Evolutionary conservation across 1,140 invertebrate species (phyloP).

Genomic region (Pemphigus obesinymphae): DNA sequence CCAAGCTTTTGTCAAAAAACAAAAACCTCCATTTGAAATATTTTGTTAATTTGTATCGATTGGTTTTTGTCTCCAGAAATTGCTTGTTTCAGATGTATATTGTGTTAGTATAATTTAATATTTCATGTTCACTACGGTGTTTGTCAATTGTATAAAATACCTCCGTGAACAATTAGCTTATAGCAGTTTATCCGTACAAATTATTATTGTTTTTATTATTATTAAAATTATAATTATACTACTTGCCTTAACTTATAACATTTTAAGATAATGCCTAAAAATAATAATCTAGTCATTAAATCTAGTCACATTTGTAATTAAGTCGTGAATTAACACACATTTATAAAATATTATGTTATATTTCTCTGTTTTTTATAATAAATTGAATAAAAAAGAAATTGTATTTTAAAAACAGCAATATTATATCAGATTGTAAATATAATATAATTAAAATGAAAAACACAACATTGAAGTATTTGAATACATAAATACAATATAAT

Average conservation of each 20-base stretch:
- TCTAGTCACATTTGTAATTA: constrained; percentile 28
- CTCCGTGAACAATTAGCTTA: not conserved
- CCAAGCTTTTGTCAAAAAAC: not conserved
- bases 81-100: not conserved
- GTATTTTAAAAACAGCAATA: not conserved
- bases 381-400: constrained; percentile 2
- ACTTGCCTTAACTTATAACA: not conserved
- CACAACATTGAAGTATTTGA: not conserved
- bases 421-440: not conserved
- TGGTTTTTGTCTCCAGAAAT: not conserved
- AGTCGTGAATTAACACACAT: not conserved
- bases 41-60: not conserved
- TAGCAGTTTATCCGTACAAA: not conserved
- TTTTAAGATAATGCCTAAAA: not conserved
- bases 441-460: not conserved
- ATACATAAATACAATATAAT: not conserved
- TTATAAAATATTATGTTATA: constrained; percentile 18
- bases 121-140: not conserved
- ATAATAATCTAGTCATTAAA: constrained; percentile 25
- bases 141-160: not conserved
- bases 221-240: not conserved
- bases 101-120: not conserved
- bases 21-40: not conserved
- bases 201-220: not conserved
- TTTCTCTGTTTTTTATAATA: not conserved